Percentiles rank a stretch among this genome's conserved stretches.
These are phyloP conservation scores for Gobio occitaniae DNA, from an alignment of 2,797 vertebrate species.

Conservation along the genomic window DNA sequence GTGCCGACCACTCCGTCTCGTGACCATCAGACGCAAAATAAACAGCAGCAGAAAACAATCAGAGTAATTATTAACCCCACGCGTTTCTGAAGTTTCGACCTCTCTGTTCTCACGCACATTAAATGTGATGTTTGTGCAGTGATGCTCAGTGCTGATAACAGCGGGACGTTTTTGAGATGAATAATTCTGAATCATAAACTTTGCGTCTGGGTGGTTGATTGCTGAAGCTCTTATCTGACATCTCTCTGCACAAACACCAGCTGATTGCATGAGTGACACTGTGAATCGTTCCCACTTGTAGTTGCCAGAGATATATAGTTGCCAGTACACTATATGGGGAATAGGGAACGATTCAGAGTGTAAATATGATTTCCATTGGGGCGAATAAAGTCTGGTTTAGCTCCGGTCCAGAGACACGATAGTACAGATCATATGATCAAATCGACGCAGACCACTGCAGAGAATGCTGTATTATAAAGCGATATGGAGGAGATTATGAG, in stretches of 20 bases:
- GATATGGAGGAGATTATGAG: too few species aligned
- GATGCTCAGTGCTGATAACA: conserved; percentile 31
- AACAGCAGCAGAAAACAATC: conserved; percentile 29
- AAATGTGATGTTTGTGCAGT: neutral
- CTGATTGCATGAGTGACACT: conserved; percentile 1
- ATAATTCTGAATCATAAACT: conserved; percentile 15
- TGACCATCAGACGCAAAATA: conserved; percentile 73
- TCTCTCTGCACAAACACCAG: conserved; percentile 22
- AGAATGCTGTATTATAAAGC: too few species aligned
- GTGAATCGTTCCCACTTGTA: conserved; percentile 21
- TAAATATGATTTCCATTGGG: too few species aligned
- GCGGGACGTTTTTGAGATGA: neutral
- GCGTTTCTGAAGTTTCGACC: neutral
- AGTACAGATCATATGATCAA: too few species aligned
- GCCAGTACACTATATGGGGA: too few species aligned
- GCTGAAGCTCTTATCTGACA: conserved; percentile 34
- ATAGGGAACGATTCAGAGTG: too few species aligned
- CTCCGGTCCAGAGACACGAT: too few species aligned
- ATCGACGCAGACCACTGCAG: too few species aligned
- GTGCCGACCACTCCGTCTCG: conserved; percentile 79
- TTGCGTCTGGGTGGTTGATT: conserved; percentile 45
- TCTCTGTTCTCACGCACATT: neutral
- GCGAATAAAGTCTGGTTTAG: too few species aligned
- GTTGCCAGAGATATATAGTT: conserved; percentile 29
- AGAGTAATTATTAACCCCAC: conserved; percentile 39